A percentile compares a stretch with the other conserved stretches of the same genome.
Conservation (phyloP, 2,113 vertebrate genomes). For the Zapus hudsonius region DNA sequence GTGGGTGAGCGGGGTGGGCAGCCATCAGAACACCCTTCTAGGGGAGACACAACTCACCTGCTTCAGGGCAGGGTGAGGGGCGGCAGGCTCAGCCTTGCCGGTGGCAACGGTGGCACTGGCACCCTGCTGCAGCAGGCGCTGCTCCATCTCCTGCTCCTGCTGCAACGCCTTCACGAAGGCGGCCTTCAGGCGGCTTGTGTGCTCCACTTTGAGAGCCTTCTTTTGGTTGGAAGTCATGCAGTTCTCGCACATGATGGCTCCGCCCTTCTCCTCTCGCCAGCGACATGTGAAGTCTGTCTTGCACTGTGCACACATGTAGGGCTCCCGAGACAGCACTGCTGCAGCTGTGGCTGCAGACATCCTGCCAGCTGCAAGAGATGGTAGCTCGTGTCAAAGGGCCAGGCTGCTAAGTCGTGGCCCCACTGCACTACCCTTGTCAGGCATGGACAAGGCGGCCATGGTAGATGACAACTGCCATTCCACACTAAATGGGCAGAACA, state of each 20-base stretch:
- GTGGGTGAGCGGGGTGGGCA: not conserved
- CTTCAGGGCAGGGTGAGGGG: conserved; percentile 92
- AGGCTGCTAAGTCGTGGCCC: too few species aligned
- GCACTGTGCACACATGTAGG: conserved; percentile 95
- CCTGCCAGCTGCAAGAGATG: conserved; percentile 85
- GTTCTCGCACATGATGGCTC: conserved; percentile 95
- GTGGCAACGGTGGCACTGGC: conserved; percentile 85
- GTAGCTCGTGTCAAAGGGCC: not conserved
- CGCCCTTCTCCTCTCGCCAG: conserved; percentile 96
- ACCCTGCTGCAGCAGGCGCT: conserved; percentile 94
- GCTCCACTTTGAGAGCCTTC: conserved; percentile 96
- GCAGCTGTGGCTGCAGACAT: conserved; percentile 78
- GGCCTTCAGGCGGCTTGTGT: conserved; percentile 96
- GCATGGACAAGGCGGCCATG: too few species aligned
- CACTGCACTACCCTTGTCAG: too few species aligned
- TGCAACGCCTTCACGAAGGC: conserved; percentile 99
- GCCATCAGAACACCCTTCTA: not conserved
- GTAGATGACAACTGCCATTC: too few species aligned
- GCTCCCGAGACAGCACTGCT: conserved; percentile 88
- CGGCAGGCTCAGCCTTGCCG: conserved; percentile 85
- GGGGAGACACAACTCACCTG: conserved; percentile 87
- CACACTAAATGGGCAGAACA: not conserved
- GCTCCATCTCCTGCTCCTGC: conserved; percentile 99
- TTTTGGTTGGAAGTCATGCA: conserved; percentile 99
- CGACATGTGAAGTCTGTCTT: conserved; percentile 99